Conservation (phyloP, 2,888 invertebrate species). For the Morinoia aosen region DNA sequence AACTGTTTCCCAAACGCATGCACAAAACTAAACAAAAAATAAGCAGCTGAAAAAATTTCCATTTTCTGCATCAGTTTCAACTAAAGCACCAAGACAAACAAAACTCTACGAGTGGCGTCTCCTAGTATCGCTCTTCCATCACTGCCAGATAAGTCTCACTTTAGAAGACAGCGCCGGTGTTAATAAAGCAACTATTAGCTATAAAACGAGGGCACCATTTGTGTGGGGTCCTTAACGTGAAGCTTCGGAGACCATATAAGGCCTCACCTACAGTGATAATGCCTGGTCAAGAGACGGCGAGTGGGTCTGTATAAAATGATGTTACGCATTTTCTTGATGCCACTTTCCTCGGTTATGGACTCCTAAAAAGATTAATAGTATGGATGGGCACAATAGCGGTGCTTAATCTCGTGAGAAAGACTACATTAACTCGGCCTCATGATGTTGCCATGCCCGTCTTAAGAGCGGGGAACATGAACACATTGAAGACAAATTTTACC, state of each 20-base stretch:
- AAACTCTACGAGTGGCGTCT: background rate
- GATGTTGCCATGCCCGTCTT: background rate
- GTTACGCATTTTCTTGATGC: background rate
- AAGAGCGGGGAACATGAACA: no score
- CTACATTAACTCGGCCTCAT: background rate
- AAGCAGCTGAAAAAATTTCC: no score
- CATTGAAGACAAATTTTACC: no score
- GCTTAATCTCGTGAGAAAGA: background rate
- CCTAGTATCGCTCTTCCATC: background rate
- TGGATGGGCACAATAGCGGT: background rate
- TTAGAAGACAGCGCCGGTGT: background rate
- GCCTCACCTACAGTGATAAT: background rate
- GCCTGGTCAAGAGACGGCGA: background rate
- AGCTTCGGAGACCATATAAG: background rate
- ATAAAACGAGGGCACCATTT: background rate
- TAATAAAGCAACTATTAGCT: conserved; percentile 17
- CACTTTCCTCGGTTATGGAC: background rate
- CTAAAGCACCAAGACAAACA: no score
- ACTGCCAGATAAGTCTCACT: background rate
- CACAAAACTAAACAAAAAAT: background rate
- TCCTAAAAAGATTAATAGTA: background rate
- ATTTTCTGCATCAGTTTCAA: no score
- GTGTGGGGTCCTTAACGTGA: background rate
- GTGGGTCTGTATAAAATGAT: background rate
- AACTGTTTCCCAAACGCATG: background rate